Conservation (phyloP, 1,140 invertebrate genomes). For the Listronotus oregonensis region DNA sequence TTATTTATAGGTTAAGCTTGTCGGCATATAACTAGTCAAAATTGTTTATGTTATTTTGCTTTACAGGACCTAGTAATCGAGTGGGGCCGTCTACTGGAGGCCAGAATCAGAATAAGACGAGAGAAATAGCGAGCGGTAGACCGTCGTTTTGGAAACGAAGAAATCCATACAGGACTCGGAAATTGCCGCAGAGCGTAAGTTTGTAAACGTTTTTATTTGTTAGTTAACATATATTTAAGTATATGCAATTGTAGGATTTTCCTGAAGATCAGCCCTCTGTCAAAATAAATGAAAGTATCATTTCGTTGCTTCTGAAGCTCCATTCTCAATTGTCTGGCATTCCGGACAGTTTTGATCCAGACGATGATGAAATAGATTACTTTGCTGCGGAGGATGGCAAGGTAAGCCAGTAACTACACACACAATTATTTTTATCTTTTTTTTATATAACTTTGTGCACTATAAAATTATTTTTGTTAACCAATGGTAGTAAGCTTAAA, state of each 20-base stretch:
- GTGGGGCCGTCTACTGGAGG: neutral
- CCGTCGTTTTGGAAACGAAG: conserved; percentile 40
- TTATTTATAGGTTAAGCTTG: no score
- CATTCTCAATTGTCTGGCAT: conserved; percentile 87
- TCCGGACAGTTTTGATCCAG: conserved; percentile 76
- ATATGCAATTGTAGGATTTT: conserved; percentile 27
- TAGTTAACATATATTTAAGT: no score
- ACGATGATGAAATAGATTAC: conserved; percentile 55
- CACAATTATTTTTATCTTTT: no score
- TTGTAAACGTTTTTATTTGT: no score
- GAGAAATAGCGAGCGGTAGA: neutral
- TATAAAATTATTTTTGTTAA: no score
- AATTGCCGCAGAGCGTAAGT: conserved; percentile 21
- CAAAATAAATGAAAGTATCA: conserved; percentile 85
- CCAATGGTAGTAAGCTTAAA: no score
- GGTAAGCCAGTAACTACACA: conserved; percentile 6
- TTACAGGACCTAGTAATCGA: conserved; percentile 7
- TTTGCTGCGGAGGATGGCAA: conserved; percentile 31
- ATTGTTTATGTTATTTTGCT: neutral
- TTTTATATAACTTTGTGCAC: no score
- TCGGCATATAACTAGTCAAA: no score
- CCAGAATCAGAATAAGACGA: neutral
- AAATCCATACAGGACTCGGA: conserved; percentile 34
- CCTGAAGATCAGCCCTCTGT: conserved; percentile 60
- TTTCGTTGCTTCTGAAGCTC: conserved; percentile 89